A percentile compares a stretch with the other conserved stretches of the same genome.
Evolutionary conservation across 2,113 vertebrate species (phyloP).

Genomic region (Hippocampus comes): DNA sequence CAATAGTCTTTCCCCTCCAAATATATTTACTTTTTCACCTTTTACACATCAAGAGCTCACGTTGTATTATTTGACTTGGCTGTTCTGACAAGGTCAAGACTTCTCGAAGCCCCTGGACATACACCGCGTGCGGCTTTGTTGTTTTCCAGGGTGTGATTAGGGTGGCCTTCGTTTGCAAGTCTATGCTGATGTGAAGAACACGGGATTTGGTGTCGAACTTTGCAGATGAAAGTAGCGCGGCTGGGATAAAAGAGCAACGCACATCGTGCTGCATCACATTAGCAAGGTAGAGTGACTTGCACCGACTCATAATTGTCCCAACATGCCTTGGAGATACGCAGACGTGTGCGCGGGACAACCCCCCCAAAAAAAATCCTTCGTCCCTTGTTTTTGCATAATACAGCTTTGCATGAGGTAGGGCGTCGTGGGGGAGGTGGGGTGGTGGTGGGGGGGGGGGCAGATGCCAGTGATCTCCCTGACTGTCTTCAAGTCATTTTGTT

Average conservation of each 20-base stretch:
- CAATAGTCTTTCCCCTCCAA: conserved; percentile 35
- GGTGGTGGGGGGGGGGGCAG: conserved; percentile 20
- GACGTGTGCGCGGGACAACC: conserved; percentile 51
- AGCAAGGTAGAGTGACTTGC: conserved; percentile 55
- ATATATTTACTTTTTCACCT: conserved; percentile 57
- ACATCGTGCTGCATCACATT: conserved; percentile 51
- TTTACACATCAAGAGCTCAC: conserved; percentile 42
- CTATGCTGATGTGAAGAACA: conserved; percentile 65
- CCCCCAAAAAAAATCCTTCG: conserved; percentile 28
- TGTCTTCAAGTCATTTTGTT: conserved; percentile 77
- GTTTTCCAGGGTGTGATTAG: conserved; percentile 60
- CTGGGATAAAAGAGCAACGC: conserved; percentile 49
- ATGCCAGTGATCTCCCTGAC: conserved; percentile 57
- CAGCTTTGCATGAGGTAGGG: conserved; percentile 42
- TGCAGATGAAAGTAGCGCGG: conserved; percentile 62
- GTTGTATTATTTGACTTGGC: conserved; percentile 45
- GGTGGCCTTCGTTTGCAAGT: conserved; percentile 33
- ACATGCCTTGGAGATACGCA: conserved; percentile 72
- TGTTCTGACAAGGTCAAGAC: conserved; percentile 57
- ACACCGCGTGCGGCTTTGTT: conserved; percentile 26
- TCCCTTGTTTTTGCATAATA: conserved; percentile 70
- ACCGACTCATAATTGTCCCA: conserved; percentile 69
- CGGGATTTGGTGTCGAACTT: conserved; percentile 49
- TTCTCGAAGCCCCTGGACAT: conserved; percentile 57
- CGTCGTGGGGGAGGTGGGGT: conserved; percentile 21